A percentile compares a stretch with the other conserved stretches of the same genome.
These are phyloP conservation scores for Peribatodes rhomboidaria DNA, from an alignment of 2,888 invertebrate genomes.

Conservation along the genomic window DNA sequence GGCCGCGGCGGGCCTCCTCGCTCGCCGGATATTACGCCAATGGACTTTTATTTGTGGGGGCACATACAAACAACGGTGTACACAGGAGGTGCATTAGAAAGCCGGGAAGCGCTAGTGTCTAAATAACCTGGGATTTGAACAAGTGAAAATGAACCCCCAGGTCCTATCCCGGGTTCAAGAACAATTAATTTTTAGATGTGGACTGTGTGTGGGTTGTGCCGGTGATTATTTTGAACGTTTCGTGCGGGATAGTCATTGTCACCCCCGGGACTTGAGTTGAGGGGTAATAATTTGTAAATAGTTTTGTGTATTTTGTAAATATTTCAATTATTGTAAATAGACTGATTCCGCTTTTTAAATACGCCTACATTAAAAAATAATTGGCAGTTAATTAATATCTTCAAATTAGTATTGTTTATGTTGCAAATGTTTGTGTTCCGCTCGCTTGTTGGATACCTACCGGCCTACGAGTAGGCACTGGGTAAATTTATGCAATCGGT, in stretches of 20 bases:
- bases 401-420: not conserved
- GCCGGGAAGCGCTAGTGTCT: not conserved
- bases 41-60: not conserved
- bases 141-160: not conserved
- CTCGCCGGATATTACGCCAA: not conserved
- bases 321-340: not conserved
- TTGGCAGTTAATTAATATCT: not conserved
- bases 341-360: not conserved
- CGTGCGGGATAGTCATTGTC: not conserved
- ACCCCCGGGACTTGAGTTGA: not conserved
- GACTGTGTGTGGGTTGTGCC: constrained; percentile 1
- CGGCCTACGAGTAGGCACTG: too few relatives aligned
- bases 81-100: constrained; percentile 2
- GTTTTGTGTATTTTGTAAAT: not conserved
- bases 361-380: not conserved
- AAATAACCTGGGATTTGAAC: not conserved
- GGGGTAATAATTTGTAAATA: not conserved
- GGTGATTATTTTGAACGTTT: not conserved
- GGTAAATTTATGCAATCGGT: too few relatives aligned
- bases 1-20: not conserved
- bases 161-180: not conserved
- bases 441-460: too few relatives aligned
- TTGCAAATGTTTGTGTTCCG: not conserved
- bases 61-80: not conserved
- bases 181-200: not conserved